Base-by-base conservation (phyloP, 2,888 invertebrate genomes). In the Eupeodes latifasciatus region DNA sequence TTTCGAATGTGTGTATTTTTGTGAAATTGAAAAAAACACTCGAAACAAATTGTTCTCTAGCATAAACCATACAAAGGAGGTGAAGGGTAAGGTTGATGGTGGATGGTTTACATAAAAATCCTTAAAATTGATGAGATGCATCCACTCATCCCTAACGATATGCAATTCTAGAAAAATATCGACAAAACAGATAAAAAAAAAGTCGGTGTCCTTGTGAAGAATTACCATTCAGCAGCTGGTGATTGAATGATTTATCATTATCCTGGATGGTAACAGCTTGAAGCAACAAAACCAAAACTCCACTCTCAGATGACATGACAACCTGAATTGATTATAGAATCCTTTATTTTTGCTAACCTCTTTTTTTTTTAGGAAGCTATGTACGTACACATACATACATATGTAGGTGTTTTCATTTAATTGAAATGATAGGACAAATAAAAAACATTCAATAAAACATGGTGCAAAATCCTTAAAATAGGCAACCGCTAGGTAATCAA, bases 191-290 rank as follows among this genome's bases (percentile, higher is more conserved):
- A 14, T 34, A 64, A 66, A 72, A 75, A 47, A 53, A 55, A 36
- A 51, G 27, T 47, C 47, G 7, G 16, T 51, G 36, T 69, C 69
- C 69, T 69, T 69, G 34, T 61, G 55, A 79, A 69, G 61, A 69
- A 84, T 74, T 59, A 64, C 80, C 80, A 81, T 79, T 36, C 85
- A 72, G 51, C 81, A 81, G 81, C 85, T 77, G 75, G 79, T 71
- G 83, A 87, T 83, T 87, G 86, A 87, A 80, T 80, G 86, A 87
- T 83, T 87, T 80, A 87, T 86, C 77, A 81, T 82, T 82, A 81
- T 86, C 57, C 78, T 71, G 47, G 66, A 66, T 49, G 57, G 57
- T 62, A 75, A 71, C 75, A 57, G 80, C 62, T 66, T 11, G 47
- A 14, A 82, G 86, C 86, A 86, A 82, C 82, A 82, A 79, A 62